Conservation (phyloP, 1,140 invertebrate genomes). For the Nixonia krombeini region DNA sequence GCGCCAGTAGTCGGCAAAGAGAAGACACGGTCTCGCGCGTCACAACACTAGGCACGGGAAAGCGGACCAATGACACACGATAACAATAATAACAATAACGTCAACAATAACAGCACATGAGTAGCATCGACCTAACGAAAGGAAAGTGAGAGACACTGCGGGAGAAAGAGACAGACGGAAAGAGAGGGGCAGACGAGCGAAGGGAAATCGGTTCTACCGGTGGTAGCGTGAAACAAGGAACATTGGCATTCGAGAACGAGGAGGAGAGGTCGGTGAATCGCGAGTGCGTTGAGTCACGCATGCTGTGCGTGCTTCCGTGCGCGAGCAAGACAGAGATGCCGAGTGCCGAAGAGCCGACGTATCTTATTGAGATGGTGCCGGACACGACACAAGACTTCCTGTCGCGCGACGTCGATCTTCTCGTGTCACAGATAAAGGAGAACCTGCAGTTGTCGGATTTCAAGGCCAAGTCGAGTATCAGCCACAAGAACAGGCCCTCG, state of each 20-base stretch:
- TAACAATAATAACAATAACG: no score
- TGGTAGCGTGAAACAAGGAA: not conserved
- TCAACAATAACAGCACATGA: no score
- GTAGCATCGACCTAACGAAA: not conserved
- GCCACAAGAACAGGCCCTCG: slow-evolving; percentile 71
- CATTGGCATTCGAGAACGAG: not conserved
- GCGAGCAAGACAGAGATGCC: slow-evolving; percentile 54
- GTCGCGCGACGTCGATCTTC: slow-evolving; percentile 75
- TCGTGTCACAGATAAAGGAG: slow-evolving; percentile 80
- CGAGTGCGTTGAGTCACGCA: slow-evolving; percentile 7
- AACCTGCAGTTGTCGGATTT: slow-evolving; percentile 75
- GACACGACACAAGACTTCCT: slow-evolving; percentile 69
- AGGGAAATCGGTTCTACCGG: no score
- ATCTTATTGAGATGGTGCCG: slow-evolving; percentile 67
- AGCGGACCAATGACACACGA: no score
- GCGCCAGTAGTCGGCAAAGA: no score
- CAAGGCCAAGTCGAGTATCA: slow-evolving; percentile 64
- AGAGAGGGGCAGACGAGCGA: not conserved
- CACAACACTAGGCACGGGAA: no score
- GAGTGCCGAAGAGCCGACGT: slow-evolving; percentile 67
- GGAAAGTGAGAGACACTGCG: not conserved
- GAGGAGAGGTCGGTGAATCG: no score
- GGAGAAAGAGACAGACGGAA: not conserved
- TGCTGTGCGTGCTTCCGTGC: no score
- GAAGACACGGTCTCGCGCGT: no score